Conservation (phyloP, 2,113 vertebrate species). For the Atractosteus spatula region DNA sequence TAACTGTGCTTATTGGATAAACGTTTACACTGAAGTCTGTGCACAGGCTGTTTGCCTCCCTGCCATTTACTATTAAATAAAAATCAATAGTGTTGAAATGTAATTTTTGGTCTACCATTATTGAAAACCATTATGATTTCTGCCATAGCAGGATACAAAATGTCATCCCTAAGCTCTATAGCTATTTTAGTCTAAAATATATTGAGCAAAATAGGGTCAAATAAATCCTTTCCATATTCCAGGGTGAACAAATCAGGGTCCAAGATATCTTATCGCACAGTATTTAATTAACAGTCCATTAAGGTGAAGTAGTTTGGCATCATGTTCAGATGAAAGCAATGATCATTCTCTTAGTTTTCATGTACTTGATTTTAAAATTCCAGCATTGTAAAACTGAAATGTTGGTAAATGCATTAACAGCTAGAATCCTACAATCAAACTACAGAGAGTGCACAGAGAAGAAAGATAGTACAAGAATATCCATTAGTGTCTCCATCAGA, state of each 20-base stretch:
- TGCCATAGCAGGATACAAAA: constrained; percentile 53
- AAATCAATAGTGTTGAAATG: constrained; percentile 68
- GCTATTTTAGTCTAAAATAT: background rate
- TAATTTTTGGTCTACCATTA: constrained; percentile 49
- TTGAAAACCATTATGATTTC: constrained; percentile 52
- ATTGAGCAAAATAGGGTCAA: background rate
- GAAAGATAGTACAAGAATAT: background rate
- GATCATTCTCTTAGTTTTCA: too few species aligned
- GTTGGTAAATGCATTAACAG: too few species aligned
- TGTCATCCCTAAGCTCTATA: constrained; percentile 38
- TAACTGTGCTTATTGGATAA: constrained; percentile 72
- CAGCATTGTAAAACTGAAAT: too few species aligned
- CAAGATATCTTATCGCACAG: background rate
- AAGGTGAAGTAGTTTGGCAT: background rate
- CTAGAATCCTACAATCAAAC: too few species aligned
- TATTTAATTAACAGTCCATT: background rate
- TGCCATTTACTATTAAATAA: constrained; percentile 74
- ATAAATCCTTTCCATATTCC: background rate
- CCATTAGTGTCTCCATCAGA: constrained; percentile 1
- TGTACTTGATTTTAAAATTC: too few species aligned
- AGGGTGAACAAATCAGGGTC: background rate
- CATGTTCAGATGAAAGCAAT: too few species aligned
- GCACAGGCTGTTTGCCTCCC: constrained; percentile 62
- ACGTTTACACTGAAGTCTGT: constrained; percentile 56
- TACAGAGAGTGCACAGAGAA: too few species aligned